Evolutionary conservation across 2,888 invertebrate species (phyloP).

Genomic region (Eudemis profundana): DNA sequence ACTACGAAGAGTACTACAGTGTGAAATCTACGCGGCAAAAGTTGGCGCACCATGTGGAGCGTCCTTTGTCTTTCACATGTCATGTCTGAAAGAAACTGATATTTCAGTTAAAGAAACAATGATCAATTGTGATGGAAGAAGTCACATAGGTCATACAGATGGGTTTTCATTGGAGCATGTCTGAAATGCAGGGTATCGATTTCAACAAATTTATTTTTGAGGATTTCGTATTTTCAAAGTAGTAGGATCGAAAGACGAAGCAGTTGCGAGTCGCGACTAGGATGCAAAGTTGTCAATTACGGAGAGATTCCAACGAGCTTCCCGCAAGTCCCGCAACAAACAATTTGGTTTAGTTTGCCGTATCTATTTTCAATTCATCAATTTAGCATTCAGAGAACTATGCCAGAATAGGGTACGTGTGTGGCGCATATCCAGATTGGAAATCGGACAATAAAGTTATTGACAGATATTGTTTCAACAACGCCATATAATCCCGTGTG

Average conservation of each 20-base stretch:
- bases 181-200: background rate
- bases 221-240: background rate
- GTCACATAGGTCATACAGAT: too few species aligned
- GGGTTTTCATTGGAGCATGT: too few species aligned
- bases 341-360: constrained; percentile 10
- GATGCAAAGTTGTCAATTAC: constrained; percentile 20
- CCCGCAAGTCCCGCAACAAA: too few species aligned
- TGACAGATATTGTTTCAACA: background rate
- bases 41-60: too few species aligned
- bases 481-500: constrained; percentile 24
- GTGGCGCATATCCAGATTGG: background rate
- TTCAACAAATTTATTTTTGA: background rate
- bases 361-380: constrained; percentile 20
- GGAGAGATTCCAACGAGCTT: constrained; percentile 4
- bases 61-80: too few species aligned
- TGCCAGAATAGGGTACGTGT: background rate
- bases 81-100: background rate
- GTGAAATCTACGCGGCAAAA: background rate
- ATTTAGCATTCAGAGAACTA: constrained; percentile 8
- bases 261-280: background rate
- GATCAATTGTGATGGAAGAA: too few species aligned
- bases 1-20: constrained; percentile 14
- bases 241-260: background rate
- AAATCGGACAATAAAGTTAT: too few species aligned
- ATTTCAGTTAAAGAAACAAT: background rate